A percentile compares a stretch with the other conserved stretches of the same genome.
Evolutionary conservation across 2,113 vertebrate genomes (phyloP).

Genomic region (Gasterosteus nipponicus): DNA sequence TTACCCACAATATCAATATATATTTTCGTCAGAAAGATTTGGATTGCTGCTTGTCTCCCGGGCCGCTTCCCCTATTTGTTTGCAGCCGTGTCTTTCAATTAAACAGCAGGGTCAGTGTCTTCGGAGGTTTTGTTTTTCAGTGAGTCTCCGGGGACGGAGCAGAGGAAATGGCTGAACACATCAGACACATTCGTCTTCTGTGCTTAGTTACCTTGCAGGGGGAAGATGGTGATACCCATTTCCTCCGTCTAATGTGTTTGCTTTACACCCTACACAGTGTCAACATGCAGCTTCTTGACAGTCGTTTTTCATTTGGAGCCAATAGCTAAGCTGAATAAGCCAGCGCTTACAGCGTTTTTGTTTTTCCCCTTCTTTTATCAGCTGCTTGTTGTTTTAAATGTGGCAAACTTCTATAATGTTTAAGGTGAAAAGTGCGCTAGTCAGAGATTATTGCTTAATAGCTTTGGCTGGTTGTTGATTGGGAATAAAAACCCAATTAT

Average conservation of each 20-base stretch:
- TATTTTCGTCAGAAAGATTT: not conserved
- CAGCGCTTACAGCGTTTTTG: constrained; percentile 2
- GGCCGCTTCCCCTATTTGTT: constrained; percentile 36
- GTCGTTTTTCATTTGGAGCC: constrained; percentile 64
- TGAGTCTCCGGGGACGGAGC: constrained; percentile 47
- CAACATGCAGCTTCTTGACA: constrained; percentile 64
- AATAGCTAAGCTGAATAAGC: constrained; percentile 37
- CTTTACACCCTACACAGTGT: constrained; percentile 65
- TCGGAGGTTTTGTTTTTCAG: constrained; percentile 49
- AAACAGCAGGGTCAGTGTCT: constrained; percentile 40
- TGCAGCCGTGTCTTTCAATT: constrained; percentile 54
- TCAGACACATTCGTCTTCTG: constrained; percentile 64
- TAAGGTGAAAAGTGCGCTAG: constrained; percentile 71
- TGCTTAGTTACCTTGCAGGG: constrained; percentile 64
- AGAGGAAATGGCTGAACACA: constrained; percentile 61
- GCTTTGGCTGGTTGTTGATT: constrained; percentile 77
- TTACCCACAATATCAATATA: not conserved
- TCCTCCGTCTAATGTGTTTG: constrained; percentile 71
- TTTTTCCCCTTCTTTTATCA: constrained; percentile 20
- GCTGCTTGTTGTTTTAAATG: constrained; percentile 16
- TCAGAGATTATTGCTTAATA: constrained; percentile 78
- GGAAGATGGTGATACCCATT: constrained; percentile 64
- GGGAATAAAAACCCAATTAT: constrained; percentile 79
- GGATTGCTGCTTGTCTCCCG: not conserved
- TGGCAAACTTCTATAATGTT: constrained; percentile 54